Conservation (phyloP, 2,113 vertebrate species). For the Illadopsis cleaveri region DNA sequence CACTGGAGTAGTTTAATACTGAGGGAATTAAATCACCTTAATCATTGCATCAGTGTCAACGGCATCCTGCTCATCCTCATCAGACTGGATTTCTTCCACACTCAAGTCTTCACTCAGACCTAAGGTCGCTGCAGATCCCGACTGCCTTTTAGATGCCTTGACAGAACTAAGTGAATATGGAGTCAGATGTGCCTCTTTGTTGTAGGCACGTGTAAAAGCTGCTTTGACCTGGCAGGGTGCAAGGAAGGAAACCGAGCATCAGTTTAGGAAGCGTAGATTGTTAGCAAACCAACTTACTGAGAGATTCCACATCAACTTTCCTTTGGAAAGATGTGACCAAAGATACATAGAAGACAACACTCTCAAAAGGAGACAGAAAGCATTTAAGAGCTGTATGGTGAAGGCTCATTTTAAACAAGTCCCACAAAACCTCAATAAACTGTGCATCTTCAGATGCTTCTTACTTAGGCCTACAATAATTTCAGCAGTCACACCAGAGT, state of each 20-base stretch:
- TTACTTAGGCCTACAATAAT: background rate
- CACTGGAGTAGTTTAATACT: background rate
- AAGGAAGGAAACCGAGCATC: background rate
- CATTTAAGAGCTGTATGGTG: background rate
- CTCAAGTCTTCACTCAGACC: slow-evolving; percentile 70
- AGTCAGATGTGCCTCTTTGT: slow-evolving; percentile 87
- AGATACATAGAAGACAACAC: background rate
- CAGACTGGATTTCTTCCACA: slow-evolving; percentile 71
- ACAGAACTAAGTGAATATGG: slow-evolving; percentile 86
- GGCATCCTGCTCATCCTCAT: slow-evolving; percentile 79
- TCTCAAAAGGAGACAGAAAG: background rate
- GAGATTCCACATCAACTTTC: background rate
- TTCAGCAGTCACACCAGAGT: background rate
- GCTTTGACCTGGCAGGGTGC: slow-evolving; percentile 86
- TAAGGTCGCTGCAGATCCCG: background rate
- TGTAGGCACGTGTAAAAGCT: slow-evolving; percentile 93
- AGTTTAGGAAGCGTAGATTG: background rate
- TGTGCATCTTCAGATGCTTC: background rate
- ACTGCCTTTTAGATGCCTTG: slow-evolving; percentile 80
- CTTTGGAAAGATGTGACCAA: background rate
- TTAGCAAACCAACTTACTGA: background rate
- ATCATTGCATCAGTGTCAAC: slow-evolving; percentile 90
- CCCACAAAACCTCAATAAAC: background rate
- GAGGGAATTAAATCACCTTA: slow-evolving; percentile 79
- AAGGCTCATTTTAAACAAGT: background rate